A percentile compares a stretch with the other conserved stretches of the same genome.
phyloP scores from a whole-genome alignment of 2,113 vertebrate genomes.

The Labeo catla region DNA sequence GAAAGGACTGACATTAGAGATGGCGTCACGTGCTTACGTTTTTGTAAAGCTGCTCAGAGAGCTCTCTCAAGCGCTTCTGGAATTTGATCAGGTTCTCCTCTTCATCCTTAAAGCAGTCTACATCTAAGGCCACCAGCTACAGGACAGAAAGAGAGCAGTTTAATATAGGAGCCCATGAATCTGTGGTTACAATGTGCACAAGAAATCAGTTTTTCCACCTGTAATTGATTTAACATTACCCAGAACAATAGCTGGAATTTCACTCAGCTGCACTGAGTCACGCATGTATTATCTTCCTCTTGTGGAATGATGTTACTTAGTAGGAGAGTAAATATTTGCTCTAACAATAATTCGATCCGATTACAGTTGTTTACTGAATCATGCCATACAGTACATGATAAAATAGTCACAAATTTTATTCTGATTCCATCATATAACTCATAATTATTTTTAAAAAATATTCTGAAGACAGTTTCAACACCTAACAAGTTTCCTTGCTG shows the following conservation, averaged over 20 bases:
- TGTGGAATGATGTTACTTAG: slow-evolving; percentile 32
- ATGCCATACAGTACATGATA: not conserved
- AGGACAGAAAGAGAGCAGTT: slow-evolving; percentile 46
- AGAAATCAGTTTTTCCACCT: slow-evolving; percentile 2
- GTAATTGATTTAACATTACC: slow-evolving; percentile 22
- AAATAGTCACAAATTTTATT: not conserved
- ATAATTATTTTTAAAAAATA: not conserved
- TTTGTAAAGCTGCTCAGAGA: slow-evolving; percentile 93
- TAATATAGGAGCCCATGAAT: not conserved
- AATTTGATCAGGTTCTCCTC: slow-evolving; percentile 83
- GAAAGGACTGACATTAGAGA: not conserved
- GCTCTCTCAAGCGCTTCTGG: slow-evolving; percentile 89
- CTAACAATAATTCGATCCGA: slow-evolving; percentile 11
- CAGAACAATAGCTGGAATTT: slow-evolving; percentile 39
- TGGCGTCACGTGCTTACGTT: slow-evolving; percentile 81
- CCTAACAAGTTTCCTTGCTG: not conserved
- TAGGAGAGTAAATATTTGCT: slow-evolving; percentile 32
- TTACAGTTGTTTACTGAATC: slow-evolving; percentile 2
- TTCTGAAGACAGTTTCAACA: not conserved
- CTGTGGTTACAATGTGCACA: not conserved
- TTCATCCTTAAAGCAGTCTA: slow-evolving; percentile 90
- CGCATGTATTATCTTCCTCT: slow-evolving; percentile 3
- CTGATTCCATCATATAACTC: not conserved
- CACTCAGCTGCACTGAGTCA: not conserved
- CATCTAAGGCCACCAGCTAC: slow-evolving; percentile 94